phyloP scores from a whole-genome alignment of 2,113 vertebrate species.

The Alosa alosa region DNA sequence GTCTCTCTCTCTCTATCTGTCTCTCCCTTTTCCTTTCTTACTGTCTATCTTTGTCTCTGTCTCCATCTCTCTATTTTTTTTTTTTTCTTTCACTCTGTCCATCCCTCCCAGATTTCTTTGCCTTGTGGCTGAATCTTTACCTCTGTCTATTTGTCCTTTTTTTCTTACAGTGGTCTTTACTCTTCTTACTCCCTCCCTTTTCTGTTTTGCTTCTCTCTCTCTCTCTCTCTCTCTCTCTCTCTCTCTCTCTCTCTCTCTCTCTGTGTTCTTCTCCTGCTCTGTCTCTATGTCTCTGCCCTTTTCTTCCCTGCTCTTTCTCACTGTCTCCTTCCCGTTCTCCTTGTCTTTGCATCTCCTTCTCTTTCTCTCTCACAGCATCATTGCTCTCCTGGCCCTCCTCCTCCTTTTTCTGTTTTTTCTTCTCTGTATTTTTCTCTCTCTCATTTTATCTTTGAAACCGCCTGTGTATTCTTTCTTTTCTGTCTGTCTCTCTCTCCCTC shows the following conservation, averaged over 20 bases:
- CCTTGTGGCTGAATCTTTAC: not conserved
- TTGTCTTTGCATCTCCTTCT: constrained; percentile 35
- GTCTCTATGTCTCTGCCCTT: constrained; percentile 1
- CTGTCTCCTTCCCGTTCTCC: constrained; percentile 19
- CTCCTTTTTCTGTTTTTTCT: not conserved
- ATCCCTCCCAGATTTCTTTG: not conserved
- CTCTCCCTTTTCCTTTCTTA: not conserved
- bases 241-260: constrained; percentile 17
- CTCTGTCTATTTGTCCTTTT: not conserved
- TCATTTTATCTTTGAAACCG: not conserved
- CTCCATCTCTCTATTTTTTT: not conserved
- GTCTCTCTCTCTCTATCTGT: not conserved
- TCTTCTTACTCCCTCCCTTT: not conserved
- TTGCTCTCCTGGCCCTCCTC: not conserved
- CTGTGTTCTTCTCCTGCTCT: not conserved
- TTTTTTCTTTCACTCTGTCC: not conserved
- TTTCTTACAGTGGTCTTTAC: not conserved
- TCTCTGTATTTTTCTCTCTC: constrained; percentile 28
- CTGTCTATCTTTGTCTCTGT: not conserved
- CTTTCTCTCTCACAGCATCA: constrained; percentile 15
- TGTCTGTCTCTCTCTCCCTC: constrained; percentile 22
- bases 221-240: not conserved
- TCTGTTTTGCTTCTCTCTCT: not conserved
- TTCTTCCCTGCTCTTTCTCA: constrained; percentile 34
- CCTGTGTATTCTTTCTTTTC: not conserved